These are phyloP conservation scores for Nephrotoma appendiculata DNA, from an alignment of 2,888 invertebrate genomes.

Conservation along the genomic window DNA sequence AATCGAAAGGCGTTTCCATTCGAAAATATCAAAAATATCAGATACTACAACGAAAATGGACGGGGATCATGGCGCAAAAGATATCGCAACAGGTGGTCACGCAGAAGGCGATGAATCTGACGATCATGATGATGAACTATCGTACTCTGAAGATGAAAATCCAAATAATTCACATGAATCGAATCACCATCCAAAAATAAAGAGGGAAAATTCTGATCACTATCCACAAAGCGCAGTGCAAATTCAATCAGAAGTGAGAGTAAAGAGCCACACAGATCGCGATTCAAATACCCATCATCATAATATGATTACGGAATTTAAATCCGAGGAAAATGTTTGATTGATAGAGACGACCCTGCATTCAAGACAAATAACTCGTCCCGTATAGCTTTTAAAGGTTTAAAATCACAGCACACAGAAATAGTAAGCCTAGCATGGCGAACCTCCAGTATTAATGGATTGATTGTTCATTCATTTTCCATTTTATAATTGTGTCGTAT, in stretches of 20 bases:
- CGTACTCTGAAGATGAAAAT: not conserved
- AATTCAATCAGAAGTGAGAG: not conserved
- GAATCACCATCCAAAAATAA: not conserved
- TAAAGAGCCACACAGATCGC: not conserved
- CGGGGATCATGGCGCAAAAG: slow-evolving; percentile 12
- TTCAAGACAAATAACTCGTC: not conserved
- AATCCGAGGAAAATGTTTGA: not conserved
- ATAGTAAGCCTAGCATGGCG: not conserved
- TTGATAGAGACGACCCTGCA: not conserved
- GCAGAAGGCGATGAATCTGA: slow-evolving; percentile 31
- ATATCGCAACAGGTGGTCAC: slow-evolving; percentile 32
- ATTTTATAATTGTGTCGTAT: not conserved
- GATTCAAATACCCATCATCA: not conserved
- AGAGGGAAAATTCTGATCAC: not conserved
- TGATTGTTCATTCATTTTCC: not conserved
- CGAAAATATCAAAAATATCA: slow-evolving; percentile 8
- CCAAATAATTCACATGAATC: not conserved
- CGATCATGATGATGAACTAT: slow-evolving; percentile 33
- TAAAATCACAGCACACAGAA: not conserved
- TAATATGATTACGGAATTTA: not conserved
- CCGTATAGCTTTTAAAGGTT: not conserved
- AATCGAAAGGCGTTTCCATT: slow-evolving; percentile 35
- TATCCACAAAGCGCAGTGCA: not conserved
- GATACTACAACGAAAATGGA: slow-evolving; percentile 12
- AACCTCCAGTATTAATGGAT: not conserved